Conservation (phyloP, 1,140 invertebrate genomes). For the Alviniconcha marisindica region DNA sequence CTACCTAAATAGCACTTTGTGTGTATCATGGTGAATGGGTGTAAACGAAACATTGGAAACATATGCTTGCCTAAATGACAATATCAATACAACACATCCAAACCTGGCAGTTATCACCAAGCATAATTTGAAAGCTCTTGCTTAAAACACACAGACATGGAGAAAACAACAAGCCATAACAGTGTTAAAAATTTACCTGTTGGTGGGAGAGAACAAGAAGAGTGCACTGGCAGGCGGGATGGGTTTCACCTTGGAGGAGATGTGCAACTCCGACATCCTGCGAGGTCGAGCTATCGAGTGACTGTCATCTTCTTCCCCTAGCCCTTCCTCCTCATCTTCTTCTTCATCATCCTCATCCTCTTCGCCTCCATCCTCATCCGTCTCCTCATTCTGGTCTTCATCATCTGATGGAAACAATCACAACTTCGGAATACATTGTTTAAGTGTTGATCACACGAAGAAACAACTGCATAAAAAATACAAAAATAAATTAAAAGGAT, state of each 20-base stretch:
- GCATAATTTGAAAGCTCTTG: no score
- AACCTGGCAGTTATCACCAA: background rate
- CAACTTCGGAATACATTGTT: background rate
- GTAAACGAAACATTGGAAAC: no score
- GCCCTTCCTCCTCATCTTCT: constrained; percentile 73
- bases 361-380: constrained; percentile 81
- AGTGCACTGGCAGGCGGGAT: constrained; percentile 97
- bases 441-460: background rate
- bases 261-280: constrained; percentile 93
- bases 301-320: constrained; percentile 79
- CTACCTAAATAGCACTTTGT: no score
- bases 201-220: constrained; percentile 96
- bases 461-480: no score
- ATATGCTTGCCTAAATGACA: no score
- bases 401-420: constrained; percentile 38
- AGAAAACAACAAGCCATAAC: background rate
- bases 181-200: constrained; percentile 78
- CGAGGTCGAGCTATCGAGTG: constrained; percentile 84
- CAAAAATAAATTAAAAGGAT: no score
- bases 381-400: constrained; percentile 50
- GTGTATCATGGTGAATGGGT: no score
- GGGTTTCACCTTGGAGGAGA: constrained; percentile 89
- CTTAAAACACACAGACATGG: no score
- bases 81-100: no score
- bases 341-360: constrained; percentile 74